Conservation (phyloP, 1,140 invertebrate species). For the Physella acuta region DNA sequence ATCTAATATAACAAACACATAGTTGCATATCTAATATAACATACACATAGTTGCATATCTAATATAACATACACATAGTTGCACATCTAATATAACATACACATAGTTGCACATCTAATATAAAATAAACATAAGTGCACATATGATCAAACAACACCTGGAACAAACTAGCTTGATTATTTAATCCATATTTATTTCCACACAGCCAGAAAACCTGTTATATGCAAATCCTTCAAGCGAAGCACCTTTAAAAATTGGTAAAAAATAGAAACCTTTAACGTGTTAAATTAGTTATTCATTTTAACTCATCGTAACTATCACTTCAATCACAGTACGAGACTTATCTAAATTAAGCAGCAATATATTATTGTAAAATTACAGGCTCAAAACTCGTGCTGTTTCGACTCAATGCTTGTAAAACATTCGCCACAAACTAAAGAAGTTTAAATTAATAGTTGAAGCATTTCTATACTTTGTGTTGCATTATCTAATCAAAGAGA, state of each 20-base stretch:
- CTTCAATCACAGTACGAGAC: background rate
- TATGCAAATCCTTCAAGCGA: background rate
- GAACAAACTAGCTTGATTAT: background rate
- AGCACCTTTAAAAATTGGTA: background rate
- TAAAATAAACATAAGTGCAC: no score
- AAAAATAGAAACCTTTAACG: background rate
- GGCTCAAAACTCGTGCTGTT: background rate
- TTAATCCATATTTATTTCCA: background rate
- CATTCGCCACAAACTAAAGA: background rate
- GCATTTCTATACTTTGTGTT: no score
- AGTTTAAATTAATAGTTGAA: no score
- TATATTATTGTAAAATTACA: background rate
- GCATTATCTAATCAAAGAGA: no score
- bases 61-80: no score
- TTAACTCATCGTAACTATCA: background rate
- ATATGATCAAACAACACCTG: no score
- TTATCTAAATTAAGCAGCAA: no score
- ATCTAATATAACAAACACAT: no score
- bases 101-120: no score
- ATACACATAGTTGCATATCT: no score
- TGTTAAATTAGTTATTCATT: background rate
- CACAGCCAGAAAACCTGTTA: constrained; percentile 12
- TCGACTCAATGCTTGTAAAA: background rate
- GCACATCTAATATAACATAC: no score
- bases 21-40: no score